phyloP scores from a whole-genome alignment of 2,797 vertebrate species.

The Ibycter americanus region DNA sequence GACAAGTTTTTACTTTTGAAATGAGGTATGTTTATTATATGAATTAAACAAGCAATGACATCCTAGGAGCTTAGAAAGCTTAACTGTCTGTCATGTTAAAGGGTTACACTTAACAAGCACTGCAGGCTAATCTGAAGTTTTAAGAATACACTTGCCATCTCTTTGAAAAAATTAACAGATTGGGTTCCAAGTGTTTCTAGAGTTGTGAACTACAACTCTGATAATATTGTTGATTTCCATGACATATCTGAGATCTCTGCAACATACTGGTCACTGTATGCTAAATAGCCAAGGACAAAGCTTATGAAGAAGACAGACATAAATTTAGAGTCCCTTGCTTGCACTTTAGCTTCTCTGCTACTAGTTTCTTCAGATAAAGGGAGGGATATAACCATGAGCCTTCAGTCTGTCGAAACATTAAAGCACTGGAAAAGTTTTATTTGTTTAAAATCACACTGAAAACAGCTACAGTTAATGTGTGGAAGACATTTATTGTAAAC shows the following conservation, averaged over 20 bases:
- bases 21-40: background rate
- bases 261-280: background rate
- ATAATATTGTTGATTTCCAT: background rate
- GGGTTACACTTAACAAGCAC: background rate
- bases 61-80: background rate
- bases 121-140: background rate
- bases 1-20: background rate
- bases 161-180: background rate
- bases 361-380: background rate
- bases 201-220: background rate
- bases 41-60: background rate
- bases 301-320: background rate
- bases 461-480: background rate
- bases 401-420: background rate
- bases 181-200: background rate
- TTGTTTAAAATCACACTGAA: background rate
- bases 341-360: background rate
- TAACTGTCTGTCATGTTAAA: background rate
- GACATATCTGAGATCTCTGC: background rate
- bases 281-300: background rate
- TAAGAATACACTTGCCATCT: background rate
- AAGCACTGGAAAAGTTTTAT: background rate
- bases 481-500: background rate
- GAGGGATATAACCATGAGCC: background rate
- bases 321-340: background rate